Evolutionary conservation across 1,140 invertebrate species (phyloP), one percentile per base, ranked within the genome.

Genomic region (Caenorhabditis brenneri): DNA sequence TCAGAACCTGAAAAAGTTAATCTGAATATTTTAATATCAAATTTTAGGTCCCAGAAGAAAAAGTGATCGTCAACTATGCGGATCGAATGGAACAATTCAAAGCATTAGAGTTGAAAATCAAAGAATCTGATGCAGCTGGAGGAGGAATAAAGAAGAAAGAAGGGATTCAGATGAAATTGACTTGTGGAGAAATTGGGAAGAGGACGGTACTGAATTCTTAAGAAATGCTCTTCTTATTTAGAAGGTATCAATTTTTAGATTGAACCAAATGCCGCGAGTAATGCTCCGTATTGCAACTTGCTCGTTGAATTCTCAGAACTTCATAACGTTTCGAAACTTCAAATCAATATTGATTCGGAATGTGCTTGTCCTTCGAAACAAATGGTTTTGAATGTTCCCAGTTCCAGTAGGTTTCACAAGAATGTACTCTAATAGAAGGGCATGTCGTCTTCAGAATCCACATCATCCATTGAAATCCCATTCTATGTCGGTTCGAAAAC

Each of bases 101-200:
- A 15, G 36, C 6, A 27, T 1, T 74, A 1, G 65, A 74, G n/a
- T n/a, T 19, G 36, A 74, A 42, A 24, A 74, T 74, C n/a, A 74
- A 42, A 42, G 65, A 74, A 42, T 46, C 65, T 0, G 65, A 74
- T 74, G 36, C 36, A 36, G 65, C 65, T 12, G 65, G 65, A 16
- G 65, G 65, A 46, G 33, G n/a, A 10, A 42, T 74, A 1, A 74
- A 74, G 29, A 74, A 36, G 24, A 74, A 74, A 24, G 65, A 74
- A 74, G 65, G 65, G 19, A 74, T 74, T 42, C 65, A 74, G 10
- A 74, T 74, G 65, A 74, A 74, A 42, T 27, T 74, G 36, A 74
- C n/a, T 31, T 42, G 42, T 42, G 65, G 65, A 24, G 65, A 74
- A 74, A 74, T 74, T 22, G 65, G 65, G 10, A 74, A 74, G 24